Conservation (phyloP, 2,113 vertebrate species). For the Anarhynchus alexandrinus region DNA sequence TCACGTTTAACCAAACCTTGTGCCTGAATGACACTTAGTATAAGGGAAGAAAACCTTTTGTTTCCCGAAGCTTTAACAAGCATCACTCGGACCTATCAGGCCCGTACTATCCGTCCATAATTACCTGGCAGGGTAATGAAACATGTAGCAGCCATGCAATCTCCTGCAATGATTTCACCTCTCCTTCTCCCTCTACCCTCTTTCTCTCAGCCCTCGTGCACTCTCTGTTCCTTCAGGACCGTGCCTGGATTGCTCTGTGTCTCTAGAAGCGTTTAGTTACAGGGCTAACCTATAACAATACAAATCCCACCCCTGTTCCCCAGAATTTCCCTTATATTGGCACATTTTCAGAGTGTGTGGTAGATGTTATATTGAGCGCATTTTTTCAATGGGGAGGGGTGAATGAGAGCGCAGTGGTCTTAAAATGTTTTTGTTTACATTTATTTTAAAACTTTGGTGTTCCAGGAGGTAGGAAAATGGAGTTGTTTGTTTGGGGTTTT, state of each 20-base stretch:
- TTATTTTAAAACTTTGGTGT: not conserved
- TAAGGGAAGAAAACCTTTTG: not conserved
- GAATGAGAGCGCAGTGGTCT: not conserved
- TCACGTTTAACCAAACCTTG: not conserved
- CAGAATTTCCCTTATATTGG: not conserved
- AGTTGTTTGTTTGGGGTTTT: not conserved
- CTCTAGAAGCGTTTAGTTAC: not conserved
- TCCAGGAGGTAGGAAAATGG: not conserved
- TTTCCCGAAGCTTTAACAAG: not conserved
- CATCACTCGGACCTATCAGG: not conserved
- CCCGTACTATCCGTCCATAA: not conserved
- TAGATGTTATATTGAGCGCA: fast-evolving
- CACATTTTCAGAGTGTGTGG: not conserved
- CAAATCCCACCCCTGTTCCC: not conserved
- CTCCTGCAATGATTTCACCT: not conserved
- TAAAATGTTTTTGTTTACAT: not conserved
- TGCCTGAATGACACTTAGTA: not conserved
- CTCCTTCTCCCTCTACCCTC: not conserved
- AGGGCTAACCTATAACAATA: not conserved
- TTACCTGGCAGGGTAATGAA: not conserved
- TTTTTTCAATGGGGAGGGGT: not conserved
- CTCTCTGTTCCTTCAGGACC: not conserved
- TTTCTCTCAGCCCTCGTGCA: not conserved
- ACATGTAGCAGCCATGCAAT: not conserved
- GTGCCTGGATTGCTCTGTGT: not conserved